A percentile compares a stretch with the other conserved stretches of the same genome.
These are phyloP conservation scores for Phalloptychus januarius DNA, from an alignment of 2,797 vertebrate genomes.

Conservation along the genomic window DNA sequence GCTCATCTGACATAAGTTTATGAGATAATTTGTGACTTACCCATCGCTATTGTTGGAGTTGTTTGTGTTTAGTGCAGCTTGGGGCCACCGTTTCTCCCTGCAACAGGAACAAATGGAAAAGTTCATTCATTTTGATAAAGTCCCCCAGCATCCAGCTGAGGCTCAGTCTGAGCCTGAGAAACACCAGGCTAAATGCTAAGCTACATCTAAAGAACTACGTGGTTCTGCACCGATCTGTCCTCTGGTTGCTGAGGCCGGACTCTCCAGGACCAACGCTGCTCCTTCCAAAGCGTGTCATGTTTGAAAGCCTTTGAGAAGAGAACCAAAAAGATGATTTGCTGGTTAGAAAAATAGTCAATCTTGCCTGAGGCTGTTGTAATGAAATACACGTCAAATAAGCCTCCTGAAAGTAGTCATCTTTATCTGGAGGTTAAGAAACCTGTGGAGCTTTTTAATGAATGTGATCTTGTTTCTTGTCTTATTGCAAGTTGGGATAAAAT, in stretches of 20 bases:
- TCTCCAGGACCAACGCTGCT: conserved; percentile 71
- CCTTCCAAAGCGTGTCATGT: conserved; percentile 69
- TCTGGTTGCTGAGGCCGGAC: conserved; percentile 66
- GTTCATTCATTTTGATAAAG: not conserved
- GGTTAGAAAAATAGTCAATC: not conserved
- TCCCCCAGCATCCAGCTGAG: not conserved
- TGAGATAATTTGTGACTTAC: conserved; percentile 70
- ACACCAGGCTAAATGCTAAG: not conserved
- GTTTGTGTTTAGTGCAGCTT: conserved; percentile 84
- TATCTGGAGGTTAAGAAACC: not conserved
- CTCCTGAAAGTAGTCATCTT: not conserved
- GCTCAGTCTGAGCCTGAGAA: no score
- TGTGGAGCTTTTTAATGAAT: not conserved
- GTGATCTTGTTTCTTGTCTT: not conserved
- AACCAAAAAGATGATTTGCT: not conserved
- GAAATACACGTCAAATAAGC: not conserved
- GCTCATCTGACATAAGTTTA: not conserved
- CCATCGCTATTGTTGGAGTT: conserved; percentile 88
- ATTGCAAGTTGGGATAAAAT: not conserved
- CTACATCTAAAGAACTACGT: not conserved
- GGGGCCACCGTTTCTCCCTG: conserved; percentile 66
- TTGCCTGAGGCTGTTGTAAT: not conserved
- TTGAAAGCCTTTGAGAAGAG: conserved; percentile 72
- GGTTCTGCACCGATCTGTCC: conserved; percentile 15
- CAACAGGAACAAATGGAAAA: conserved; percentile 7